These are phyloP conservation scores for Tribolium freemani DNA, from an alignment of 2,888 invertebrate genomes.

Conservation along the genomic window DNA sequence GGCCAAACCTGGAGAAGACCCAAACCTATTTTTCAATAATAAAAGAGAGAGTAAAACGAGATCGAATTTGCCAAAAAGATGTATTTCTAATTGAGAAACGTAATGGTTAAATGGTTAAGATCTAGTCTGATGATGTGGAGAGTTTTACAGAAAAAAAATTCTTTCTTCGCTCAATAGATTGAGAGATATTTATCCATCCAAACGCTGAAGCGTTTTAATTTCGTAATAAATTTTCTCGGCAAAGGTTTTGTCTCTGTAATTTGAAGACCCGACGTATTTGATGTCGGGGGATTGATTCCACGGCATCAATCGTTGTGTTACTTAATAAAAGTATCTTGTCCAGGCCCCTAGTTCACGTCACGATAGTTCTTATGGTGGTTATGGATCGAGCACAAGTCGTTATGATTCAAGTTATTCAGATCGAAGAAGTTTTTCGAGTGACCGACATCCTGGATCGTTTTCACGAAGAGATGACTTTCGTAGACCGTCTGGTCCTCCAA, in stretches of 20 bases:
- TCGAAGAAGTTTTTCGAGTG: conserved; percentile 71
- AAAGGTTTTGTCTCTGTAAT: conserved; percentile 20
- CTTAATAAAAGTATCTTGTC: conserved; percentile 59
- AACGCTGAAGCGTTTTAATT: conserved; percentile 29
- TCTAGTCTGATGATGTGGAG: conserved; percentile 29
- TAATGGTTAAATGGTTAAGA: conserved; percentile 11
- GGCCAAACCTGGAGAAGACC: conserved; percentile 6
- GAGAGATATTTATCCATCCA: conserved; percentile 7
- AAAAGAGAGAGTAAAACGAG: neutral
- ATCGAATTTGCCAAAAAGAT: conserved; percentile 10
- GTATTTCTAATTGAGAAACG: conserved; percentile 8
- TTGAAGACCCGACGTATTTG: conserved; percentile 53
- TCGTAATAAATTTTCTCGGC: conserved; percentile 10
- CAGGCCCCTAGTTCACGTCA: conserved; percentile 67
- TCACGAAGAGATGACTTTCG: conserved; percentile 65
- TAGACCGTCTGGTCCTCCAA: conserved; percentile 61
- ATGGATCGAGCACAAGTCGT: conserved; percentile 68
- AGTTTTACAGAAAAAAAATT: conserved; percentile 17
- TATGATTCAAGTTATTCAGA: conserved; percentile 73
- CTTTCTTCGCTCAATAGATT: conserved; percentile 33
- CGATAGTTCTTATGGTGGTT: conserved; percentile 66
- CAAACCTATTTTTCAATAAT: neutral
- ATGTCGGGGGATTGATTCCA: conserved; percentile 57
- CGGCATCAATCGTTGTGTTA: conserved; percentile 42
- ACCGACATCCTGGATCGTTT: conserved; percentile 61